A percentile compares a stretch with the other conserved stretches of the same genome.
Conservation (phyloP, 2,113 vertebrate genomes). For the Corythaixoides concolor region DNA sequence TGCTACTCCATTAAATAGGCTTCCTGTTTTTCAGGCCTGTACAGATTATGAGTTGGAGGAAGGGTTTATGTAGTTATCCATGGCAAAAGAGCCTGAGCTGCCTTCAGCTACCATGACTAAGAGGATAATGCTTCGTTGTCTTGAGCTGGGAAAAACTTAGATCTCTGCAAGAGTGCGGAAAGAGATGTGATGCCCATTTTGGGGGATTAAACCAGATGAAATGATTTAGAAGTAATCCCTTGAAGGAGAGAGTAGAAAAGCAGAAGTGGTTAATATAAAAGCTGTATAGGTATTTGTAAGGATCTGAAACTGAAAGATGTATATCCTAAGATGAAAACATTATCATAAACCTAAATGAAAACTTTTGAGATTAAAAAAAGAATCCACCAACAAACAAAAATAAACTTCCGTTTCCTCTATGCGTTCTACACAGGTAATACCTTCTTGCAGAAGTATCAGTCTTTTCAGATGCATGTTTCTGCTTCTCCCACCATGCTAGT, state of each 20-base stretch:
- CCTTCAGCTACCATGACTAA: neutral
- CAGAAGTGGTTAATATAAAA: neutral
- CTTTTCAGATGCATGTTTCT: neutral
- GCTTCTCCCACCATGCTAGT: neutral
- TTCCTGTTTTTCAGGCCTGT: conserved; percentile 16
- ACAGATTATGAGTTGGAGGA: neutral
- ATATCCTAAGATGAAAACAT: neutral
- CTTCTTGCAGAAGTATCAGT: neutral
- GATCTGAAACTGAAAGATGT: neutral
- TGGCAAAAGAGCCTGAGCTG: neutral
- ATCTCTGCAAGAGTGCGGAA: neutral
- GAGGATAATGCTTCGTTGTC: neutral
- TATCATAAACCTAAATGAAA: neutral
- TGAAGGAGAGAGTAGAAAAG: neutral
- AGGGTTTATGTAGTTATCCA: neutral
- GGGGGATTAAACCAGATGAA: neutral
- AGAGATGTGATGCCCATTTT: neutral
- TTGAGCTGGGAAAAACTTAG: neutral
- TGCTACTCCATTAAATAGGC: neutral
- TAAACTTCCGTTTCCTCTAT: neutral
- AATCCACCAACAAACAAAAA: neutral
- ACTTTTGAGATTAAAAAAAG: neutral
- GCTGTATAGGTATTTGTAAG: neutral
- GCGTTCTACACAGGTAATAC: neutral
- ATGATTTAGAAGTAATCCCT: neutral